Base-by-base conservation (phyloP, 2,113 vertebrate species). In the Labrus mixtus region DNA sequence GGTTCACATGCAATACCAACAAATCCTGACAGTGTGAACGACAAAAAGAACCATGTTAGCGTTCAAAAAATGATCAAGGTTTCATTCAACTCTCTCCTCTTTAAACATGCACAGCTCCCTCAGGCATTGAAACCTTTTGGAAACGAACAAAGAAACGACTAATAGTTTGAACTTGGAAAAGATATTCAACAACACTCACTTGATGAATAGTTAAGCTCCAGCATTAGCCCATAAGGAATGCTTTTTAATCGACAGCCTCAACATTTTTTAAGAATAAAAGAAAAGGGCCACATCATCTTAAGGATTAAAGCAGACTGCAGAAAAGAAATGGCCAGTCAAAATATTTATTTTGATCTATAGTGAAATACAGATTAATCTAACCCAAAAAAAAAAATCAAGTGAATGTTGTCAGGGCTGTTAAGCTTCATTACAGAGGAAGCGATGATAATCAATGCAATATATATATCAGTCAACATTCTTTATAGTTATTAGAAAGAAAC, bases 131-230 rank as follows among this genome's bases (percentile, higher is more conserved):
- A 59, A 63, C 75, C 15, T 33, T 74, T 43, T 73, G 13, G 0
- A 64, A 54, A 33, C 46, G 3, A 80, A 43, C 20, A 55, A 64
- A 78, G 33, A 64, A 61, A 71, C 50, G 37, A 45, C 25, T 50
- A 11, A 29, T 8, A 12, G 50, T 48, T 4, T 51, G 25, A 33
- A 56, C 50, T 43, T 72, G 46, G 25, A 63, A 58, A 46, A 56
- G 33, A 76, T 55, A 51, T 61, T 61, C 76, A 61, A 71, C 45
- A 61, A 71, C 45, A 58, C 16, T 60, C 29, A 3, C 39, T 22
- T 16, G 11, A 74, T 77, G 50, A 81, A 63, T 41, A 67, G 68
- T 54, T 54, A 60, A 57, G 43, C 67, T 73, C 80, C 55, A 51
- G 54, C 65, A 25, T 48, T 41, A 61, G 71, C 9, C 17, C 54